A percentile compares a stretch with the other conserved stretches of the same genome.
phyloP scores from a whole-genome alignment of 2,888 invertebrate genomes.

The Leptinotarsa tumamoca region DNA sequence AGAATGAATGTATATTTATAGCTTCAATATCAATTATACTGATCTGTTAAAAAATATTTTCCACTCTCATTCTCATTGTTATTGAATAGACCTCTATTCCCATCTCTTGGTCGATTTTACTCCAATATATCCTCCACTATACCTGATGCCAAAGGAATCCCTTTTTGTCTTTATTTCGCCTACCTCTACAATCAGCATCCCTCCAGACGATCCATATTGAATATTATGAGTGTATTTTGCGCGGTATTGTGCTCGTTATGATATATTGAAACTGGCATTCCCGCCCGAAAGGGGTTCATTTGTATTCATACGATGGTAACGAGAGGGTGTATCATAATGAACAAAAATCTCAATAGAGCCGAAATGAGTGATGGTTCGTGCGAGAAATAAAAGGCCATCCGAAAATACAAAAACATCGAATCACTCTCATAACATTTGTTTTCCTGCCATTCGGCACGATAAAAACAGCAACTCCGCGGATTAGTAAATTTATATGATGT shows the following conservation, averaged over 20 bases:
- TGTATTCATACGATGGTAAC: constrained; percentile 36
- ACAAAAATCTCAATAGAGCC: constrained; percentile 45
- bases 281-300: constrained; percentile 38
- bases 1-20: too few relatives aligned
- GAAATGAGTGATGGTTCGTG: constrained; percentile 41
- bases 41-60: too few relatives aligned
- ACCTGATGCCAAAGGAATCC: not conserved
- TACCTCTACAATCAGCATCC: constrained; percentile 4
- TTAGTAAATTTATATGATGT: constrained; percentile 31
- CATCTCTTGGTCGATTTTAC: not conserved
- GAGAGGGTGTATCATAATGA: constrained; percentile 40
- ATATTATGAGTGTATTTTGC: constrained; percentile 4
- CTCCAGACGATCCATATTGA: constrained; percentile 5
- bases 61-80: not conserved
- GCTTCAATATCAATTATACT: too few relatives aligned
- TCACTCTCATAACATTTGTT: constrained; percentile 63
- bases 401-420: constrained; percentile 60
- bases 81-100: not conserved
- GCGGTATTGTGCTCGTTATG: constrained; percentile 26
- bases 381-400: constrained; percentile 39
- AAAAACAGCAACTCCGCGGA: constrained; percentile 46
- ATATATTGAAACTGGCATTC: constrained; percentile 35
- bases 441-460: constrained; percentile 56
- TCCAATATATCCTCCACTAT: not conserved
- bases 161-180: constrained; percentile 1